These are phyloP conservation scores for Drosophila fuyamai DNA, from an alignment of 1,140 invertebrate species.

Conservation along the genomic window DNA sequence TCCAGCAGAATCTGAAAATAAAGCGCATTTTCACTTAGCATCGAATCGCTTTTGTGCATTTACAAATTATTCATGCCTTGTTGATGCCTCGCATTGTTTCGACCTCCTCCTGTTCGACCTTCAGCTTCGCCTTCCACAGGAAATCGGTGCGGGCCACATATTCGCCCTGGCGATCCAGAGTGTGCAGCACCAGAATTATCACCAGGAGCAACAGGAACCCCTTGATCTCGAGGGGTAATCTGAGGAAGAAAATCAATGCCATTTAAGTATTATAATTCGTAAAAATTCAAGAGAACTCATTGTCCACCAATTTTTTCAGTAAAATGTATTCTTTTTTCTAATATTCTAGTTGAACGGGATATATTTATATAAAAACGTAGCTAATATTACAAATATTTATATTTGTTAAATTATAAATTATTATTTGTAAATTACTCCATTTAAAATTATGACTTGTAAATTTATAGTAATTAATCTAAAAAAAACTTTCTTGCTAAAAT, in stretches of 20 bases:
- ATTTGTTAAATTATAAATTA: too few species aligned
- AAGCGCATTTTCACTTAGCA: conserved; percentile 2
- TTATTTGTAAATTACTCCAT: too few species aligned
- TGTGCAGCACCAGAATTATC: conserved; percentile 89
- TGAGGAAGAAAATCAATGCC: conserved; percentile 24
- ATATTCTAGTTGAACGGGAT: too few species aligned
- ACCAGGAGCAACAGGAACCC: conserved; percentile 87
- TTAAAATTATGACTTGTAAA: too few species aligned
- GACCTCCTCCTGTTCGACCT: conserved; percentile 96
- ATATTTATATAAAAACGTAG: too few species aligned
- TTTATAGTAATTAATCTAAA: too few species aligned
- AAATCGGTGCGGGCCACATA: conserved; percentile 95
- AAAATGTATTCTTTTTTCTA: too few species aligned
- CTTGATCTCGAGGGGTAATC: conserved; percentile 88
- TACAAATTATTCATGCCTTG: conserved; percentile 86
- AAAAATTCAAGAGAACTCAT: too few species aligned
- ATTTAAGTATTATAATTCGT: background rate
- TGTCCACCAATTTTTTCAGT: too few species aligned
- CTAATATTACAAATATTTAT: too few species aligned
- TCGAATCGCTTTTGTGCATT: background rate
- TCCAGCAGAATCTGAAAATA: conserved; percentile 91
- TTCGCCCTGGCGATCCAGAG: conserved; percentile 94
- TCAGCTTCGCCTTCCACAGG: conserved; percentile 95
- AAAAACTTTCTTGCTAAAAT: too few species aligned
- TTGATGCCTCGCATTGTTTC: conserved; percentile 98